These are phyloP conservation scores for Agonopterix arenella DNA, from an alignment of 2,888 invertebrate species.

Conservation along the genomic window DNA sequence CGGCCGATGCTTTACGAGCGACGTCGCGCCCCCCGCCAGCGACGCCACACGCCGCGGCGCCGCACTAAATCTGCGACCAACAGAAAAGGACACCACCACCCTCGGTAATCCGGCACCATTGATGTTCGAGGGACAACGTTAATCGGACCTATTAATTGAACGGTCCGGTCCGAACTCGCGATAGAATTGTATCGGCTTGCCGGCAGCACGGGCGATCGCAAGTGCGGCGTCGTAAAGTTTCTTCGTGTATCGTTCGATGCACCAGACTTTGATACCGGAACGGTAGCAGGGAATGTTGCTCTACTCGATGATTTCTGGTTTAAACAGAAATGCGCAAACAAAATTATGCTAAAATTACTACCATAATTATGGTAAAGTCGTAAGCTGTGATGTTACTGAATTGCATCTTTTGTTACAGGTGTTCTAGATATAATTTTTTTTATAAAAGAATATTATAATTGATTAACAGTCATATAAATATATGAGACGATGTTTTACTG, in stretches of 20 bases:
- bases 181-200: conserved; percentile 64
- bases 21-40: conserved; percentile 61
- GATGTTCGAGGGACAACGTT: conserved; percentile 66
- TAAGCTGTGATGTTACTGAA: too few relatives aligned
- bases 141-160: conserved; percentile 72
- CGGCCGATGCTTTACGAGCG: conserved; percentile 75
- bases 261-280: conserved; percentile 70
- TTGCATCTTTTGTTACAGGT: too few relatives aligned
- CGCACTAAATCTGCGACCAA: conserved; percentile 74
- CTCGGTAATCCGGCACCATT: conserved; percentile 67
- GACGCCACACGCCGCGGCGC: conserved; percentile 73
- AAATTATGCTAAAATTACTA: too few relatives aligned
- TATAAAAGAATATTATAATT: too few relatives aligned
- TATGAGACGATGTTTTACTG: too few relatives aligned
- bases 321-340: too few relatives aligned
- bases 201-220: conserved; percentile 61
- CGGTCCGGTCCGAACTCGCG: conserved; percentile 55
- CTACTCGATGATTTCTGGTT: conserved; percentile 32
- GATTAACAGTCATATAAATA: too few relatives aligned
- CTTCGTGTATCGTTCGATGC: conserved; percentile 77
- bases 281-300: conserved; percentile 46
- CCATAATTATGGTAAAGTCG: too few relatives aligned
- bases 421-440: too few relatives aligned
- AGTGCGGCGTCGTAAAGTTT: conserved; percentile 75
- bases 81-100: conserved; percentile 70